Percentiles rank a stretch among this genome's conserved stretches.
These are phyloP conservation scores for Lampris incognitus DNA, from an alignment of 2,113 vertebrate species.

Conservation along the genomic window DNA sequence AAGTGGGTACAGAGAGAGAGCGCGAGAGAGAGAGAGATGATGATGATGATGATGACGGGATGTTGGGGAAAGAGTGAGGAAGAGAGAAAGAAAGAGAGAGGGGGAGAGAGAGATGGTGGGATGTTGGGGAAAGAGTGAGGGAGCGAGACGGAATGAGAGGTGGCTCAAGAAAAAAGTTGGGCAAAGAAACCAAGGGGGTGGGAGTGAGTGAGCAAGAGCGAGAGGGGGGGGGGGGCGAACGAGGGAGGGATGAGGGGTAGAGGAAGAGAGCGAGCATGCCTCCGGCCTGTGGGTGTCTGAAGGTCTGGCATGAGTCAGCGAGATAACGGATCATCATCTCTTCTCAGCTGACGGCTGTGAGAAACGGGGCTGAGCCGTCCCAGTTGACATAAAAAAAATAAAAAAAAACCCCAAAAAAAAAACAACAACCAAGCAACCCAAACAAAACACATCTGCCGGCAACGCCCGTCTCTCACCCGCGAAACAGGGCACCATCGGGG, in stretches of 20 bases:
- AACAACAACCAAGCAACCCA: conserved; percentile 19
- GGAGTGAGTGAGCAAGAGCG: background rate
- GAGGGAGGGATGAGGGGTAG: conserved; percentile 14
- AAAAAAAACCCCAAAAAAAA: no score
- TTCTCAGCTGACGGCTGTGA: conserved; percentile 31
- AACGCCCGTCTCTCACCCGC: background rate
- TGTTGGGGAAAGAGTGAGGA: no score
- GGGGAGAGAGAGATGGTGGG: no score
- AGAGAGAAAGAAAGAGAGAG: no score
- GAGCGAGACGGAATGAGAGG: no score
- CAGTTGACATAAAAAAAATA: conserved; percentile 45
- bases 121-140: no score
- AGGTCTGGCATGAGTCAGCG: conserved; percentile 52
- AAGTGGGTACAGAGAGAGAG: no score
- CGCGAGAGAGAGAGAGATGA: no score
- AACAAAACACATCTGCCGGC: conserved; percentile 50
- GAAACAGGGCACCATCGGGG: conserved; percentile 1
- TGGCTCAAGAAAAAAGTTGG: no score
- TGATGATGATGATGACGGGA: no score
- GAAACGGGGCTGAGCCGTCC: conserved; percentile 35
- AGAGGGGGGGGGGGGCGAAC: background rate
- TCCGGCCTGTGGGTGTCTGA: conserved; percentile 55
- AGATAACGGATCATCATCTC: conserved; percentile 39
- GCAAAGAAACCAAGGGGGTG: no score
- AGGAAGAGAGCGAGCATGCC: background rate